Evolutionary conservation across 2,113 vertebrate genomes (phyloP), one percentile per base, ranked within the genome.

Genomic region (Amphiprion ocellaris): DNA sequence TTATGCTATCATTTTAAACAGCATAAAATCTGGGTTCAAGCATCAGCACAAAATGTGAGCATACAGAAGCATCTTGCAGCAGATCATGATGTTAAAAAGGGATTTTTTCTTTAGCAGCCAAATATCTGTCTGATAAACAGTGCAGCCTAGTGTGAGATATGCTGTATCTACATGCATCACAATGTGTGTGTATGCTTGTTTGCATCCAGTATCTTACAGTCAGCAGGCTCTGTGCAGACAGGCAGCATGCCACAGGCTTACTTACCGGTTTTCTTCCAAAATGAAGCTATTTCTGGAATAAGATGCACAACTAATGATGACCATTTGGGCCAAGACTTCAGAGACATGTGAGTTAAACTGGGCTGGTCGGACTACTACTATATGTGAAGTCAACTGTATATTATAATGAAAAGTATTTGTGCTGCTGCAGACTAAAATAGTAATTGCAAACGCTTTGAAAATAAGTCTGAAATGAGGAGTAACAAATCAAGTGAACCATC

Each of bases 231-330:
- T 44, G 44, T 10, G n/a, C 67, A 79, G 64, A 26, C 65, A 52
- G 17, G 26, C 15, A 86, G 93, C 87, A 94, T 93, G 91, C 91
- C 74, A 81, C 70, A 64, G 17, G 78, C 62, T 81, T 74, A 96
- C 96, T 97, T 94, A 98, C 96, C 96, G 94, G 80, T 94, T 94
- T 76, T 97, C 96, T 87, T 98, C 97, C 95, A 97, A 92, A 96
- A 93, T 96, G 94, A 97, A 95, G 95, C 96, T 96, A 96, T 94
- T 95, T 96, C 96, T 98, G 96, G 87, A 97, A 96, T 89, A 95
- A 96, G 81, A 97, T 88, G 93, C 91, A 96, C 60, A 94, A 60
- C 64, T 61, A 52, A 44, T 62, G 59, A 74, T 4, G 19, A 58
- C 49, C 11, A n/a, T 53, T 12, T 63, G 41, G 64, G 68, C 56